These are phyloP conservation scores for Cynodonichthys magdalenae DNA, from an alignment of 2,797 vertebrate species.

Conservation along the genomic window DNA sequence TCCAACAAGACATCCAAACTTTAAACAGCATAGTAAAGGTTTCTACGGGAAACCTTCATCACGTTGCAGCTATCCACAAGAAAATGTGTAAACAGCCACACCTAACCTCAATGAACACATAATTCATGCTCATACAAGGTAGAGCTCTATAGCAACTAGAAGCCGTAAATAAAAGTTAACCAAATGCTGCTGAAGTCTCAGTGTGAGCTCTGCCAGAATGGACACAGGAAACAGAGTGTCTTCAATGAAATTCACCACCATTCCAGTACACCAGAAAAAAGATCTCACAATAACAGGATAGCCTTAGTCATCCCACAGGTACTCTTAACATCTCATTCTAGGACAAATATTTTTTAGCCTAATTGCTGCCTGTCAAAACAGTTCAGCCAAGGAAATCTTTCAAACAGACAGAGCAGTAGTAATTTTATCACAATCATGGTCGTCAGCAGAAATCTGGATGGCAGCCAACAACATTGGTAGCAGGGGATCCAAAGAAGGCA, in stretches of 20 bases:
- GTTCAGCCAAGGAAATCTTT: conserved; percentile 68
- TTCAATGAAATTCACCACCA: conserved; percentile 53
- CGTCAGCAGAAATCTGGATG: conserved; percentile 53
- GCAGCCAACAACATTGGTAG: conserved; percentile 47
- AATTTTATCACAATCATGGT: conserved; percentile 73
- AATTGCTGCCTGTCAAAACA: conserved; percentile 80
- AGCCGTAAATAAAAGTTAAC: conserved; percentile 48
- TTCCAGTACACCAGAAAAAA: conserved; percentile 71
- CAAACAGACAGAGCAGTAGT: conserved; percentile 66
- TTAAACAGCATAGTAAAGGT: conserved; percentile 22
- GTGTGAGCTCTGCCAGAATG: conserved; percentile 17
- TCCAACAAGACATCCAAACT: conserved; percentile 40
- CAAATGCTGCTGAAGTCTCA: conserved; percentile 28
- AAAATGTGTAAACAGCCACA: conserved; percentile 40
- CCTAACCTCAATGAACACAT: conserved; percentile 40
- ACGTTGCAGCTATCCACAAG: conserved; percentile 16
- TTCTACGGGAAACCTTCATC: conserved; percentile 48
- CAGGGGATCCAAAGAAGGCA: conserved; percentile 7
- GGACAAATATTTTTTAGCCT: conserved; percentile 74
- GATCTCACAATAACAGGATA: conserved; percentile 63
- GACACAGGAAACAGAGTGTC: conserved; percentile 26
- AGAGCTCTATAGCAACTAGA: conserved; percentile 53
- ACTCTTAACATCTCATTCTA: conserved; percentile 70
- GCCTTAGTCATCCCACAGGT: conserved; percentile 61
- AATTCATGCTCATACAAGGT: conserved; percentile 43